Evolutionary conservation across 2,797 vertebrate species (phyloP).

Genomic region (Falco berigora): DNA sequence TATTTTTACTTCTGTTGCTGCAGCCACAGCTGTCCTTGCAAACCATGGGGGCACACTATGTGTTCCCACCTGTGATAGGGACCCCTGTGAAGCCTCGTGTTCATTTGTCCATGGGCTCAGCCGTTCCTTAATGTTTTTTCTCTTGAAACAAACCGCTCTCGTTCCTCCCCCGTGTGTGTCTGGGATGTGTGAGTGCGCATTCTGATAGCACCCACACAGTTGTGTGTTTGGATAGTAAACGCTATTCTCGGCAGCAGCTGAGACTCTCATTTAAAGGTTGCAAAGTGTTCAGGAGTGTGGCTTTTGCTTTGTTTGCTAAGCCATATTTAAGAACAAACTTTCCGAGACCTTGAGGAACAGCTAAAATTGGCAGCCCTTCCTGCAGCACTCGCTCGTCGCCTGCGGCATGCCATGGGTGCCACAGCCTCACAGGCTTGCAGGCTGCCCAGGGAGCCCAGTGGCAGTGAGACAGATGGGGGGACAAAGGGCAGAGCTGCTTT

Average conservation of each 20-base stretch:
- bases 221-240: background rate
- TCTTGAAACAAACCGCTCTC: background rate
- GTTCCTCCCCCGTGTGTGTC: background rate
- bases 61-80: background rate
- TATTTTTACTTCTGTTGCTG: background rate
- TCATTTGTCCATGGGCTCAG: background rate
- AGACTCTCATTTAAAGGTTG: background rate
- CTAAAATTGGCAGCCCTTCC: background rate
- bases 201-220: background rate
- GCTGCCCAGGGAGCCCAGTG: background rate
- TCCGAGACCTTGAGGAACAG: background rate
- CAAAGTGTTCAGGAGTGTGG: background rate
- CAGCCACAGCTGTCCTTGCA: background rate
- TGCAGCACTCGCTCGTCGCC: background rate
- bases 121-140: background rate
- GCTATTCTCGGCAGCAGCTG: fast-evolving
- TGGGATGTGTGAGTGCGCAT: background rate
- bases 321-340: background rate
- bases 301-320: background rate
- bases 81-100: background rate
- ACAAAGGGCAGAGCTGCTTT: background rate
- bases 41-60: background rate
- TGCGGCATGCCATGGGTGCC: fast-evolving
- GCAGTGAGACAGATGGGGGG: background rate
- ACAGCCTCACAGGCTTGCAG: background rate